A percentile compares a stretch with the other conserved stretches of the same genome.
phyloP scores from a whole-genome alignment of 2,797 vertebrate species.

The Acrossocheilus fasciatus region DNA sequence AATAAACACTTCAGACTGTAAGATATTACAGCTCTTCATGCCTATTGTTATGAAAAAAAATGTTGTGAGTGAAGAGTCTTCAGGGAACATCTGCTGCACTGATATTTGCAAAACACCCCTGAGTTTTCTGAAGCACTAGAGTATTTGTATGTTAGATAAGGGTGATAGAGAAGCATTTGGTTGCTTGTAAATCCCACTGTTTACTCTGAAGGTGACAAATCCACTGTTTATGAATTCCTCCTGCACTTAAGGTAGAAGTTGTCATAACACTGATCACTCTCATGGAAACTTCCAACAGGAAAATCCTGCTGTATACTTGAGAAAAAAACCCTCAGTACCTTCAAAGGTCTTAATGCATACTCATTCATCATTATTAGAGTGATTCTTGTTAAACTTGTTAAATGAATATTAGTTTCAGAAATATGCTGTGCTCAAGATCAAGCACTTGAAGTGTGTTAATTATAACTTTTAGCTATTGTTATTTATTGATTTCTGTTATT shows the following conservation, averaged over 20 bases:
- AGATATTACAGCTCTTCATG: slow-evolving; percentile 7
- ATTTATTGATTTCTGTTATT: not conserved
- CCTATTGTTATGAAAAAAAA: slow-evolving; percentile 13
- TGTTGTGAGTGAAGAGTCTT: not conserved
- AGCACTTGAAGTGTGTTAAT: not conserved
- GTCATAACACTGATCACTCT: slow-evolving; percentile 13
- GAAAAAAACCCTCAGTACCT: not conserved
- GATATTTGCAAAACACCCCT: not conserved
- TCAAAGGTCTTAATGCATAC: not conserved
- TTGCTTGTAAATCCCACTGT: not conserved
- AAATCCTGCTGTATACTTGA: not conserved
- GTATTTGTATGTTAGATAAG: not conserved
- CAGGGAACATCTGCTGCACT: not conserved
- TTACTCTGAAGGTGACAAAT: slow-evolving; percentile 11
- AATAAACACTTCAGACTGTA: slow-evolving; percentile 21
- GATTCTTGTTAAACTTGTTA: not conserved
- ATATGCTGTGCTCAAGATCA: not conserved
- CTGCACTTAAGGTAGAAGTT: not conserved
- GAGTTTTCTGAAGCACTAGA: not conserved
- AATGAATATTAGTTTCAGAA: not conserved
- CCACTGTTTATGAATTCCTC: slow-evolving; percentile 17
- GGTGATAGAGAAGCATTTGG: not conserved
- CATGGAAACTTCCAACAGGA: not conserved
- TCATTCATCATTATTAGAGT: not conserved
- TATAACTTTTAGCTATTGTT: not conserved